These are phyloP conservation scores for Pemphredon lugubris DNA, from an alignment of 2,888 invertebrate genomes.

Conservation along the genomic window DNA sequence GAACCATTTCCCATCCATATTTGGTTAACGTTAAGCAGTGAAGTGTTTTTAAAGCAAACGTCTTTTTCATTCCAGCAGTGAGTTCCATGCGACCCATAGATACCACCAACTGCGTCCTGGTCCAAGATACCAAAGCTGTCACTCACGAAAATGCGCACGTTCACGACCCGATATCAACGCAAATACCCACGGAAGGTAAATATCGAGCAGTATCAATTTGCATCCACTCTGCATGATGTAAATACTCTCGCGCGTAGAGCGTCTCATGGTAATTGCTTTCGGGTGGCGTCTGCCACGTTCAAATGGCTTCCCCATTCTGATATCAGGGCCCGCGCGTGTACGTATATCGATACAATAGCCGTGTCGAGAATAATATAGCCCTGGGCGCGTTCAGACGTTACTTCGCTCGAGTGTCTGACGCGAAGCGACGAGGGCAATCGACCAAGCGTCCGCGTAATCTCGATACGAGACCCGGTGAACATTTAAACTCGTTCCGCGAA, in stretches of 20 bases:
- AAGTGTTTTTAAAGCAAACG: conserved; percentile 4
- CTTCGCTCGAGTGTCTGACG: conserved; percentile 5
- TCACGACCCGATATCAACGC: conserved; percentile 88
- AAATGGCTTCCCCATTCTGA: conserved; percentile 40
- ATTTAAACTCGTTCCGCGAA: too few species aligned
- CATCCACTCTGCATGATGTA: conserved; percentile 63
- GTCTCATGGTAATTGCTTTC: conserved; percentile 64
- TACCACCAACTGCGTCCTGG: conserved; percentile 93
- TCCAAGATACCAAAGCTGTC: conserved; percentile 93
- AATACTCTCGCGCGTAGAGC: conserved; percentile 53
- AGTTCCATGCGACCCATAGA: conserved; percentile 95
- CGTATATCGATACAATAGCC: conserved; percentile 47
- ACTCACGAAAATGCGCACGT: conserved; percentile 91
- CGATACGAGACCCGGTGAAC: too few species aligned
- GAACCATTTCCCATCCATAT: too few species aligned
- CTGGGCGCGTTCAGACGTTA: background rate
- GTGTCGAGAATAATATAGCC: conserved; percentile 11
- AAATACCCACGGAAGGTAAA: conserved; percentile 87
- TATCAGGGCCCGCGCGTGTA: conserved; percentile 38
- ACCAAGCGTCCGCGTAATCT: too few species aligned
- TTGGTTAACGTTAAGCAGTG: too few species aligned
- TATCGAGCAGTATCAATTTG: conserved; percentile 64
- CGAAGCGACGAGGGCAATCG: background rate
- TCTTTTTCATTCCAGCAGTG: conserved; percentile 86
- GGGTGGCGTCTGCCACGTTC: conserved; percentile 54